Evolutionary conservation across 2,113 vertebrate species (phyloP), one percentile per base, ranked within the genome.

Genomic region (Chlamydotis undulata): DNA sequence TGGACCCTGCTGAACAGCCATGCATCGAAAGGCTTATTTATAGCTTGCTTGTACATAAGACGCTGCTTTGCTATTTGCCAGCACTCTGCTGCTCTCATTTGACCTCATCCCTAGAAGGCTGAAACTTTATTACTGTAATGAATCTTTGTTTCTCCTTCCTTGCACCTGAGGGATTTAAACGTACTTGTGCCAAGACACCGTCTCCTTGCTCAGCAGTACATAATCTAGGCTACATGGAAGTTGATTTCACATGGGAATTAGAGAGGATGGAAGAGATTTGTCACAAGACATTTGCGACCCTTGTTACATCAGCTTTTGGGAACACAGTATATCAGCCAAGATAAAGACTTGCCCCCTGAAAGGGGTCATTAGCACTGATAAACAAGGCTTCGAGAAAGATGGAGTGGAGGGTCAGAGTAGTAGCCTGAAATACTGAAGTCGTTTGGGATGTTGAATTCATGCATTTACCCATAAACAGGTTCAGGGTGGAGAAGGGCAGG

Each of bases 91-190:
- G 89, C 74, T 96, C 91, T 89, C 33, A 18, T 91, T 85, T 94
- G 91, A 96, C 93, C 94, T 83, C 84, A 65, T 96, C 93, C 74
- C 93, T 96, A 87, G 94, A 90, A 95, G 96, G 78, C 82, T 80
- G 87, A 53, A 89, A 87, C 57, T 96, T 96, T 94, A 96, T 96
- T 94, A 80, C 70, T 73, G 78, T 83, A 93, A 95, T 96, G 91
- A 95, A 96, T 96, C 96, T 96, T 91, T 77, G 81, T 90, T 94
- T 94, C 84, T 95, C 63, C n/a, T 90, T 85, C 78, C 67, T 70
- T 76, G 78, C 78, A 94, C 67, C 89, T 79, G 81, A 61, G 93
- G 87, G 61, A 91, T 87, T 96, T 73, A 71, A 91, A 85, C 0
- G 5, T 60, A 35, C 56, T 69, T 25, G 37, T 94, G 87, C 84